Evolutionary conservation across 2,888 invertebrate species (phyloP).

Genomic region (Myopa testacea): DNA sequence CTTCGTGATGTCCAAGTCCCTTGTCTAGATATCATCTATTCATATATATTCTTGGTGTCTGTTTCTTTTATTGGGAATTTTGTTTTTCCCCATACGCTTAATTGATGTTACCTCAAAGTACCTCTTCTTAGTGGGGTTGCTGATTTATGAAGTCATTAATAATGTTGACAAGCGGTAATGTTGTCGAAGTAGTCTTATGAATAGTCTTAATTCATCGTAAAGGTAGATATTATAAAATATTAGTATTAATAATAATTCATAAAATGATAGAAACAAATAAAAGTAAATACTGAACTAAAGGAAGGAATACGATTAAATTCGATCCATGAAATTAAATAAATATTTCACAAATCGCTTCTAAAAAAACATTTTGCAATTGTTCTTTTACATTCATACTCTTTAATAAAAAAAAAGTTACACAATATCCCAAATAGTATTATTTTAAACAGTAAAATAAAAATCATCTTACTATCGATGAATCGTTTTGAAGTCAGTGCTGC

Average conservation of each 20-base stretch:
- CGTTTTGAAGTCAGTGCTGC: not conserved
- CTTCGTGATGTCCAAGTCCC: not conserved
- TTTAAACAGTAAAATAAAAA: not conserved
- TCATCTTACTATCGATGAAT: not conserved
- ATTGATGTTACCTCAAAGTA: conserved; percentile 62
- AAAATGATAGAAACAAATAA: not conserved
- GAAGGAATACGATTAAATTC: no score
- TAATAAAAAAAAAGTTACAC: not conserved
- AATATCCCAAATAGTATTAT: not conserved
- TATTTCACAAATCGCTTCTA: no score
- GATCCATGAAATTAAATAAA: no score
- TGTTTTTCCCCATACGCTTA: conserved; percentile 58
- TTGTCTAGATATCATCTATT: not conserved
- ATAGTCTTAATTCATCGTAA: conserved; percentile 50
- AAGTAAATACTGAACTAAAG: not conserved
- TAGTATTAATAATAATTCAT: no score
- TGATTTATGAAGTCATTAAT: conserved; percentile 67
- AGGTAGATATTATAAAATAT: not conserved
- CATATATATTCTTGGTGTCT: not conserved
- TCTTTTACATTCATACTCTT: no score
- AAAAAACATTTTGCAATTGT: no score
- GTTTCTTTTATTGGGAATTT: conserved; percentile 48
- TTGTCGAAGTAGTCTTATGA: conserved; percentile 56
- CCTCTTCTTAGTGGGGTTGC: conserved; percentile 49
- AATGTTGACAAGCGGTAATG: conserved; percentile 66